phyloP scores from a whole-genome alignment of 23 tunicate species.

The Styela plicata region DNA sequence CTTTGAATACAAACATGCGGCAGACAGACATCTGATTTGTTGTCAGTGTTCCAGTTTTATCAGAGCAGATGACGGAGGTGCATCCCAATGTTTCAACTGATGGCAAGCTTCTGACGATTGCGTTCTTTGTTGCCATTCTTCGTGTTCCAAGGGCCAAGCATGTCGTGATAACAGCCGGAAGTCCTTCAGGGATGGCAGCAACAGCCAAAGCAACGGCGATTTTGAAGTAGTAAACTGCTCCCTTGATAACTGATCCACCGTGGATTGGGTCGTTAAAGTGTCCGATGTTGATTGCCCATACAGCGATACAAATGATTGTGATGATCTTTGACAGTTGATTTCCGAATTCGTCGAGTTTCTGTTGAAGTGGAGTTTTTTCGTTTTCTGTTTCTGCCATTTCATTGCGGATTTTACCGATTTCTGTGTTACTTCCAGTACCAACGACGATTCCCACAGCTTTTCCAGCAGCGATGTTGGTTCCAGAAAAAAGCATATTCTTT shows the following conservation, averaged over 20 bases:
- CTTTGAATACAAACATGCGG: constrained; percentile 46
- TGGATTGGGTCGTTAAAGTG: constrained; percentile 99
- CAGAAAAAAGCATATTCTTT: constrained; percentile 97
- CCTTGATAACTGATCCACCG: constrained; percentile 97
- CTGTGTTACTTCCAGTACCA: constrained; percentile 88
- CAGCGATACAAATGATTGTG: constrained; percentile 89
- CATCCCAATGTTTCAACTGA: constrained; percentile 99
- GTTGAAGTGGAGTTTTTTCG: constrained; percentile 92
- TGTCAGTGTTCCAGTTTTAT: constrained; percentile 97
- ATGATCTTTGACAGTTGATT: constrained; percentile 94
- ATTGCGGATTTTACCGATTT: constrained; percentile 97
- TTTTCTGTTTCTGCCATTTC: constrained; percentile 98
- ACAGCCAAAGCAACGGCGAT: constrained; percentile 99
- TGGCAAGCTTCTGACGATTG: constrained; percentile 95
- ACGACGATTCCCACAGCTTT: constrained; percentile 93
- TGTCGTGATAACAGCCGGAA: constrained; percentile 99
- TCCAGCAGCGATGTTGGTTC: constrained; percentile 97
- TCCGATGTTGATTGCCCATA: constrained; percentile 99
- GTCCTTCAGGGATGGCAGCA: constrained; percentile 99
- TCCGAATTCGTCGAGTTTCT: constrained; percentile 95
- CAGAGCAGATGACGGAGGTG: constrained; percentile 99
- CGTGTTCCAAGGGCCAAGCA: constrained; percentile 98
- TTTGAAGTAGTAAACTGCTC: constrained; percentile 99
- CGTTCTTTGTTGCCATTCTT: constrained; percentile 99
- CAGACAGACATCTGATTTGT: constrained; percentile 99